These are phyloP conservation scores for Matsumurasca onukii DNA, from an alignment of 1,140 invertebrate species.

Conservation along the genomic window DNA sequence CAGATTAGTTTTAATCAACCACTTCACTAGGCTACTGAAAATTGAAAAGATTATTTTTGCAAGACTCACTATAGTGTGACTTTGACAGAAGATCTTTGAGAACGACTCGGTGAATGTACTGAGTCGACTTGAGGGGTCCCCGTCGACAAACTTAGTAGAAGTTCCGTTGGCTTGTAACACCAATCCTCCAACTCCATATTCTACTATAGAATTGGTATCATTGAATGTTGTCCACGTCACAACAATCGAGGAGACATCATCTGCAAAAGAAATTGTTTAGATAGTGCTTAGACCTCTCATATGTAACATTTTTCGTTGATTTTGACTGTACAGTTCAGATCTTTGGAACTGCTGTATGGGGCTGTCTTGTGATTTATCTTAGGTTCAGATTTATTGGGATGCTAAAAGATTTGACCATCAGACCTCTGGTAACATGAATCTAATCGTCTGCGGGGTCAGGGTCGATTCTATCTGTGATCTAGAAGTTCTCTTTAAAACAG, in stretches of 20 bases:
- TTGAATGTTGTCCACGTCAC: slow-evolving; percentile 89
- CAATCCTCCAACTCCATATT: slow-evolving; percentile 69
- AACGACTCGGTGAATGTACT: slow-evolving; percentile 80
- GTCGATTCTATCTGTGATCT: no score
- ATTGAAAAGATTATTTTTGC: no score
- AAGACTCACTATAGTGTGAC: slow-evolving; percentile 62
- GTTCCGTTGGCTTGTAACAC: slow-evolving; percentile 57
- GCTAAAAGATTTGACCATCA: neutral
- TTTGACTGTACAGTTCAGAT: slow-evolving; percentile 18
- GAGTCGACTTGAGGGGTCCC: slow-evolving; percentile 65
- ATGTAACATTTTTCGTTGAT: slow-evolving; percentile 31
- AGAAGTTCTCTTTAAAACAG: no score
- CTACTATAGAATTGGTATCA: slow-evolving; percentile 68
- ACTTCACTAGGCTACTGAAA: no score
- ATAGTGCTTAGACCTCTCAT: slow-evolving; percentile 8
- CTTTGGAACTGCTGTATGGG: neutral
- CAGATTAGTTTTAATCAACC: no score
- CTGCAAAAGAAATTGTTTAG: slow-evolving; percentile 46
- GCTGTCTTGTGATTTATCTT: neutral
- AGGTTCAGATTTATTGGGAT: neutral
- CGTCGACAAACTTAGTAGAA: slow-evolving; percentile 73
- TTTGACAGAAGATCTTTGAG: slow-evolving; percentile 59
- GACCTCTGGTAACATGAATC: neutral
- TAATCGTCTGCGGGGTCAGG: no score
- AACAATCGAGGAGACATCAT: slow-evolving; percentile 67